Evolutionary conservation across 2,888 invertebrate genomes (phyloP), one percentile per base, ranked within the genome.

Genomic region (Epicampocera succincta): DNA sequence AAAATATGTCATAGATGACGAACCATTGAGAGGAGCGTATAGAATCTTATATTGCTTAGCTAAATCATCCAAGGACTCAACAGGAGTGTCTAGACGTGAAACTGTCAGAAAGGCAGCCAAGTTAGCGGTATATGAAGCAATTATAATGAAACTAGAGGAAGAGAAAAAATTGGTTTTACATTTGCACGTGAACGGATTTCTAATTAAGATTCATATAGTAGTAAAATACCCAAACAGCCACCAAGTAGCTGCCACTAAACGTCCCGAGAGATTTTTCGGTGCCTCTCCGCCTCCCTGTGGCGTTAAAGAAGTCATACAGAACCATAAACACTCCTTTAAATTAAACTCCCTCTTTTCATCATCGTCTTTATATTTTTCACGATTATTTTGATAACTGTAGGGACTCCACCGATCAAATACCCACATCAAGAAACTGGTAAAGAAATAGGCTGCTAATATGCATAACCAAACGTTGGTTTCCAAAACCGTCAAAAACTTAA

Each of bases 81-180:
- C 96, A 0, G 98, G 97, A 0, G 97, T 96, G 86, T 98, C 98
- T 88, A 98, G 92, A 17, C 98, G 94, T 0, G 98, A 98, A 0
- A 97, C 97, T 0, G 99, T 99, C 75, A 99, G 92, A 90, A 99
- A 99, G 0, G 99, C 99, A 1, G 99, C 99, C 88, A 99, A 93
- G 91, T 99, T 99, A 0, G 99, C 99, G 0, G 99, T 99, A 91
- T 99, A 99, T 0, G 98, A 98, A 3, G 99, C 99, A 88, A 99
- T 99, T 85, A 99, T 98, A 89, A 99, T 99, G 91, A 99, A 99
- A 0, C 93, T 93, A 29, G 0, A 1, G 15, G n/a, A 15, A 33
- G 9, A 61, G 56, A n/a, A 3, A 33, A 33, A 33, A 33, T 33
- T 33, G 8, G 9, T 38, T 33, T 25, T 38, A 17, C 5, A 50